Conservation (phyloP, 1,140 invertebrate species). For the Drosophila carrolli region DNA sequence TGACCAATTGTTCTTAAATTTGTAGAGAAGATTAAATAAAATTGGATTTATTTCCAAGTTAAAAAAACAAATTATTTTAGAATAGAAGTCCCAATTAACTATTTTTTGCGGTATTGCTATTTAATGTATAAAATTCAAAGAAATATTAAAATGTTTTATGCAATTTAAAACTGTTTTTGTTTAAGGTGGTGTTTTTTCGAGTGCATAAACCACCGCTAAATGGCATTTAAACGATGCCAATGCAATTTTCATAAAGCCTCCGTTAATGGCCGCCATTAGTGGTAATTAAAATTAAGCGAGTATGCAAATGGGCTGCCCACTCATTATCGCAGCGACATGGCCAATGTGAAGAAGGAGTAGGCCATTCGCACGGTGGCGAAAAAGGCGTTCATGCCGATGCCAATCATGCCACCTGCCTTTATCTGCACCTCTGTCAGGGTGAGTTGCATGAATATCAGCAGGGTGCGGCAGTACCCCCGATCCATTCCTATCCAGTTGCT, state of each 20-base stretch:
- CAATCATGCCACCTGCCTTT: constrained; percentile 35
- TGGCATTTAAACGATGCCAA: constrained; percentile 63
- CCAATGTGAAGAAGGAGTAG: constrained; percentile 36
- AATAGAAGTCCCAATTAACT: too few species aligned
- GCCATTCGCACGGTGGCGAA: constrained; percentile 37
- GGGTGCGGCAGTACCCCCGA: constrained; percentile 12
- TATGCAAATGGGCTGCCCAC: constrained; percentile 32
- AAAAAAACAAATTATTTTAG: too few species aligned
- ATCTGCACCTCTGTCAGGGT: constrained; percentile 31
- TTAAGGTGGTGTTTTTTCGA: background rate
- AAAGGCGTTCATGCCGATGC: constrained; percentile 42
- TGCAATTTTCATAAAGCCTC: constrained; percentile 63
- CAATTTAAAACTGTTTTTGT: background rate
- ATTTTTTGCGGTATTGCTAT: too few species aligned
- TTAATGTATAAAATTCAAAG: too few species aligned
- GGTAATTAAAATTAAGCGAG: constrained; percentile 51
- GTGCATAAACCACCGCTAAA: constrained; percentile 36
- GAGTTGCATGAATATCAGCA: constrained; percentile 32
- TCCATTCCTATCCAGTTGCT: constrained; percentile 37
- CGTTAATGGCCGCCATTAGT: constrained; percentile 54
- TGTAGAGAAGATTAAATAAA: too few species aligned
- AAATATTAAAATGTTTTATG: too few species aligned
- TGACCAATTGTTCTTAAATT: too few species aligned
- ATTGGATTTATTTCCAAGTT: too few species aligned
- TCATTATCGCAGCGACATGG: constrained; percentile 47